Evolutionary conservation across 2,888 invertebrate genomes (phyloP).

Genomic region (Agriopis aurantiaria): DNA sequence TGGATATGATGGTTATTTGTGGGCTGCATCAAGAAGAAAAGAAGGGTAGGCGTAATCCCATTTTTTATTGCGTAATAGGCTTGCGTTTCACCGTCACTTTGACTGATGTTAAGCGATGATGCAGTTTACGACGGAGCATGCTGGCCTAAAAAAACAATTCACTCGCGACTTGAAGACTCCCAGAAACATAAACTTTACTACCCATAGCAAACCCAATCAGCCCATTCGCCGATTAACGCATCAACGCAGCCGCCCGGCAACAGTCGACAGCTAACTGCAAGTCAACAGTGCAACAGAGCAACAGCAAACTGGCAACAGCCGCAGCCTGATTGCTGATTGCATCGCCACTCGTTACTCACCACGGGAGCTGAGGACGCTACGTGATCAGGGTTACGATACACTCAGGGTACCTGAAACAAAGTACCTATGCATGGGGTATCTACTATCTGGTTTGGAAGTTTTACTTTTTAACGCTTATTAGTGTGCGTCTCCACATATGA

Average conservation of each 20-base stretch:
- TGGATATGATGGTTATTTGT: too few species aligned
- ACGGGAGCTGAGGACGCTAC: conserved; percentile 5
- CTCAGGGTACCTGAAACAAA: neutral
- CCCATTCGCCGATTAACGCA: neutral
- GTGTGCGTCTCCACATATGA: too few species aligned
- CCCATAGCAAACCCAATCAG: neutral
- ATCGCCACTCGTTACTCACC: conserved; percentile 60
- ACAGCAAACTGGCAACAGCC: neutral
- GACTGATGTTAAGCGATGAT: too few species aligned
- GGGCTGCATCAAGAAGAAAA: too few species aligned
- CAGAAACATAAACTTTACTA: too few species aligned
- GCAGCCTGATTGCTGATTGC: conserved; percentile 65
- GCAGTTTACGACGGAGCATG: too few species aligned
- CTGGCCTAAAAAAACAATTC: too few species aligned
- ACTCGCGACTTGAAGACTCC: too few species aligned
- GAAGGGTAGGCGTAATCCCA: too few species aligned
- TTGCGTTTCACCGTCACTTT: too few species aligned
- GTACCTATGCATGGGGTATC: neutral
- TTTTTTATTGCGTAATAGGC: too few species aligned
- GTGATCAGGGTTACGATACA: neutral
- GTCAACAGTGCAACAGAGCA: conserved; percentile 12
- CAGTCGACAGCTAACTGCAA: conserved; percentile 10
- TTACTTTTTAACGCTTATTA: too few species aligned
- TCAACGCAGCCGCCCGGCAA: neutral
- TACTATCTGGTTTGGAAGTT: neutral